Base-by-base conservation (phyloP, 2,113 vertebrate species). In the Ictalurus punctatus region DNA sequence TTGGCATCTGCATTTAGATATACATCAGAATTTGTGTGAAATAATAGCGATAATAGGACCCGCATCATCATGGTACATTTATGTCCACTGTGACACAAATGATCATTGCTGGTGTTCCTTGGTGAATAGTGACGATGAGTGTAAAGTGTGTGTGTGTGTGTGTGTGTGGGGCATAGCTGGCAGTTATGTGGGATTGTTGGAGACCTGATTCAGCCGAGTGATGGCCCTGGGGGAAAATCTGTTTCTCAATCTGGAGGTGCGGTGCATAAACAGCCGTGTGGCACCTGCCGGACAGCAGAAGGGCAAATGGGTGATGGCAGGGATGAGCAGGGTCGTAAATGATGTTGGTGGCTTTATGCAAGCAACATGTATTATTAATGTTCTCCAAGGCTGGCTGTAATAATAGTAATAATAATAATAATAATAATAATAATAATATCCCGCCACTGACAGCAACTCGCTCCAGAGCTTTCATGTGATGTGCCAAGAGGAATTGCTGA, bases 191-290 rank as follows among this genome's bases (percentile, higher is more conserved):
- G 59, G 40, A 40, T 40, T 37, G 56, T 63, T 65, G 61, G 83
- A 85, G 13, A 85, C 83, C 83, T 85, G 40, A 85, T 85, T 85
- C 83, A 85, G 83, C 61, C 63, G 83, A 67, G 83, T 0, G 44
- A 54, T 85, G 83, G 83, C 83, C 83, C 52, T 44, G 65, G 85
- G 14, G 34, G 65, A 67, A 65, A 76, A 19, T 86, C 82, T 88
- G 56, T 85, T 76, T 59, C 61, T 82, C 79, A 48, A 89, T 86
- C 61, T 85, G 83, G 61, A 69, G 83, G 63, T 85, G 21, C 63
- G n/a, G 81, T 67, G 83, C 44, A 85, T 69, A 85, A 85, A 69
- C 65, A 85, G 83, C 61, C 63, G 7, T 69, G 83, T 85, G 83
- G 65, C 63, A 85, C 83, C 63, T 85, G 83, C 83, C 69, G 63